These are phyloP conservation scores for Lithophane leautieri DNA, from an alignment of 2,888 invertebrate genomes.

Conservation along the genomic window DNA sequence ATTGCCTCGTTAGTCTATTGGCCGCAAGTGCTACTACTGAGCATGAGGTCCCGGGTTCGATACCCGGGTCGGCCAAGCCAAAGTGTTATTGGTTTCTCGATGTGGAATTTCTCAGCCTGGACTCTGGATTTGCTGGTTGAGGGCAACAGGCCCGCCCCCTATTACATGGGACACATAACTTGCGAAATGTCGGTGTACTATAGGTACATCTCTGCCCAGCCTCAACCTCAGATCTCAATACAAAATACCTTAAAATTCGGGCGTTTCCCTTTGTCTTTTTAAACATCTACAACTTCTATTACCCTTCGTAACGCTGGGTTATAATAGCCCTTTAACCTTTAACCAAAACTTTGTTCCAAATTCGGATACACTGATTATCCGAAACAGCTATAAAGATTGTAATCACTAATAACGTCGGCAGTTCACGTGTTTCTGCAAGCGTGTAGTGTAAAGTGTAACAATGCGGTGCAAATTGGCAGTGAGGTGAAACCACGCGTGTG, in stretches of 20 bases:
- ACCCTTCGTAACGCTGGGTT: constrained; percentile 13
- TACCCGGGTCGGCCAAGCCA: too few relatives aligned
- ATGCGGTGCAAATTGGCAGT: constrained; percentile 81
- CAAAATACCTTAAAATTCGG: constrained; percentile 12
- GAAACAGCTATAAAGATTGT: constrained; percentile 43
- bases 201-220: too few relatives aligned
- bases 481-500: constrained; percentile 78
- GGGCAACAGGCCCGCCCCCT: too few relatives aligned
- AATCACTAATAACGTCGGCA: constrained; percentile 41
- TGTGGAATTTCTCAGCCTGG: too few relatives aligned
- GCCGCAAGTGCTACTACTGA: too few relatives aligned
- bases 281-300: constrained; percentile 39
- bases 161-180: too few relatives aligned
- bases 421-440: constrained; percentile 54
- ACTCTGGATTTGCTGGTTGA: too few relatives aligned
- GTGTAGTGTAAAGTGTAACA: constrained; percentile 71
- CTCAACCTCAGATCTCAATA: background rate
- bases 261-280: constrained; percentile 19
- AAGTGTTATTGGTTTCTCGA: too few relatives aligned
- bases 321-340: constrained; percentile 43
- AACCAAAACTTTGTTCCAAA: constrained; percentile 26
- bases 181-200: too few relatives aligned
- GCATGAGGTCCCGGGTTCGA: too few relatives aligned
- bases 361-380: constrained; percentile 45
- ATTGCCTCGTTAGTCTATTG: too few relatives aligned